phyloP scores from a whole-genome alignment of 2,888 invertebrate species.

The Apodemia mormo region DNA sequence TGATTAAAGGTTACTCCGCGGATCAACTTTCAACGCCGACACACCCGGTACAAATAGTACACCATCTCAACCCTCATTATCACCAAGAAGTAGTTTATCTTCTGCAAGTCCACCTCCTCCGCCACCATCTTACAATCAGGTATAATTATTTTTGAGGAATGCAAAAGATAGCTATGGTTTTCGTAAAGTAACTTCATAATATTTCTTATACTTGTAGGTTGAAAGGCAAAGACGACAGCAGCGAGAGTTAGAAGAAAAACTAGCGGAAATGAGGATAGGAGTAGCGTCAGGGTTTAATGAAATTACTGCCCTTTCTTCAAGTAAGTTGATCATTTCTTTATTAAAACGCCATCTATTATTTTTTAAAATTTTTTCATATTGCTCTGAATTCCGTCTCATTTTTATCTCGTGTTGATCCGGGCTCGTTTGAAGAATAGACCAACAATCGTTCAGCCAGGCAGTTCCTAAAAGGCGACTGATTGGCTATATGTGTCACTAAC shows the following conservation, averaged over 20 bases:
- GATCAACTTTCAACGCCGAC: slow-evolving; percentile 69
- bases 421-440: too few species aligned
- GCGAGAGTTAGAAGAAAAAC: slow-evolving; percentile 72
- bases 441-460: too few species aligned
- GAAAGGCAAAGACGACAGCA: slow-evolving; percentile 83
- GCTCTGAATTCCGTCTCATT: too few species aligned
- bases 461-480: too few species aligned
- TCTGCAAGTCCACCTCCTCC: slow-evolving; percentile 92
- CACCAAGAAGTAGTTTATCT: slow-evolving; percentile 92
- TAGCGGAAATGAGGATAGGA: slow-evolving; percentile 82
- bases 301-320: slow-evolving; percentile 75
- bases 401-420: too few species aligned
- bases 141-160: slow-evolving; percentile 35
- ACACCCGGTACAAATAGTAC: slow-evolving; percentile 86
- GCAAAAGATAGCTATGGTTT: too few species aligned
- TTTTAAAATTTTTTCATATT: not conserved
- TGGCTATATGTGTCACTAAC: too few species aligned
- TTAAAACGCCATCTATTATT: not conserved
- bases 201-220: slow-evolving; percentile 73
- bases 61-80: slow-evolving; percentile 90
- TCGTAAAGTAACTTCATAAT: not conserved
- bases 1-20: slow-evolving; percentile 79
- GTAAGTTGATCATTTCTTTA: slow-evolving; percentile 41
- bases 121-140: slow-evolving; percentile 74
- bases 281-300: slow-evolving; percentile 70